phyloP scores from a whole-genome alignment of 2,888 invertebrate genomes.

The Charanyca ferruginea region DNA sequence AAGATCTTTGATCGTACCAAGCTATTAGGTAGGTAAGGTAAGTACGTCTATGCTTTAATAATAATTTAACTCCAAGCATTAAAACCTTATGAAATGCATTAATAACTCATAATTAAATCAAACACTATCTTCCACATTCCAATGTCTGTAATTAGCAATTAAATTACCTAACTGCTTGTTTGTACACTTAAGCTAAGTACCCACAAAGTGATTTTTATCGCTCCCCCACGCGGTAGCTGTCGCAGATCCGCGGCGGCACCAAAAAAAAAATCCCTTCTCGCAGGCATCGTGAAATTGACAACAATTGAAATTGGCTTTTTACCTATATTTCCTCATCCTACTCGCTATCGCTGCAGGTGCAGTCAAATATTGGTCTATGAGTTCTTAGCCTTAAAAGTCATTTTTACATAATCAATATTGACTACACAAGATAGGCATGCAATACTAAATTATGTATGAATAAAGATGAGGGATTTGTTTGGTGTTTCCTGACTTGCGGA shows the following conservation, averaged over 20 bases:
- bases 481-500: constrained; percentile 6
- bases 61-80: neutral
- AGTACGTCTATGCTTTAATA: neutral
- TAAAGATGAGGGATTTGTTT: constrained; percentile 1
- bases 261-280: no score
- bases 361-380: neutral
- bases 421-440: constrained; percentile 36
- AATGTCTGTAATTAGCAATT: constrained; percentile 15
- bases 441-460: constrained; percentile 30
- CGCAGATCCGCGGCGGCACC: no score
- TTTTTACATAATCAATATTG: constrained; percentile 20
- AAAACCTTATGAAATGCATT: constrained; percentile 1
- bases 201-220: no score
- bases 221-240: no score
- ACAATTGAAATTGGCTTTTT: no score
- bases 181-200: neutral
- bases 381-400: neutral
- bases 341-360: neutral
- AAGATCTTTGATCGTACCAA: neutral
- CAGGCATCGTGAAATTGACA: no score
- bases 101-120: constrained; percentile 5
- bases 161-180: constrained; percentile 11
- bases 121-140: constrained; percentile 31
- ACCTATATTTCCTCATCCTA: neutral
- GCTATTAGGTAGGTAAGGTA: neutral